Base-by-base conservation (phyloP, 2,888 invertebrate genomes). In the Bugulina stolonifera region DNA sequence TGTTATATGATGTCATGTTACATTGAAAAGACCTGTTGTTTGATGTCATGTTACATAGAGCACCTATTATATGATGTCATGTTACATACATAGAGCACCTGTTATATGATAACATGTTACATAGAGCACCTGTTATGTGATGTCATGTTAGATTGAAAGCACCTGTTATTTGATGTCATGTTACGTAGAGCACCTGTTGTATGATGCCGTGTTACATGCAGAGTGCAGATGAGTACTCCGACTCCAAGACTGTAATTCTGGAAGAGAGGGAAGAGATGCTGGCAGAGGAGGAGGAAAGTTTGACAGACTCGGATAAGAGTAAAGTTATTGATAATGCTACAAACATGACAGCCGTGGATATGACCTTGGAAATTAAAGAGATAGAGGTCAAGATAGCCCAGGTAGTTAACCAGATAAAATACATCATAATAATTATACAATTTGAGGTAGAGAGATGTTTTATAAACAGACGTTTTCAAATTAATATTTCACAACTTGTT, bases 291-390 rank as follows among this genome's bases (percentile, higher is more conserved):
- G 76, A 78, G 23, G 73, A 73, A 0, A 73, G 77, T 57, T 57
- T 64, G 69, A n/a, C n/a, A n/a, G n/a, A n/a, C n/a, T 72, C 75
- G 52, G 69, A 1, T 54, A 32, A 32, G 35, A 3, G 22, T 5
- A 57, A 18, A 73, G 25, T 23, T 0, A 25, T 34, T 35, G 58
- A 64, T 5, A 64, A 57, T 72, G 54, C 78, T 76, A 71, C 72
- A 75, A 29, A 78, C 52, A 70, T 70, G 70, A 70, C 81, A 1
- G 80, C 83, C 73, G 35, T 84, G 43, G 81, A 83, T 71, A 75
- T 84, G 25, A 76, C 77, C 27, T 85, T 85, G 79, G 81, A 81
- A 73, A 79, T 85, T 43, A 81, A 82, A 75, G 78, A 83, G 80
- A 54, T 70, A 23, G 54, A 70, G 23, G 35, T 64, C 5, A 27